These are phyloP conservation scores for Sphyrna mokarran DNA, from an alignment of 2,113 vertebrate genomes.

Conservation along the genomic window DNA sequence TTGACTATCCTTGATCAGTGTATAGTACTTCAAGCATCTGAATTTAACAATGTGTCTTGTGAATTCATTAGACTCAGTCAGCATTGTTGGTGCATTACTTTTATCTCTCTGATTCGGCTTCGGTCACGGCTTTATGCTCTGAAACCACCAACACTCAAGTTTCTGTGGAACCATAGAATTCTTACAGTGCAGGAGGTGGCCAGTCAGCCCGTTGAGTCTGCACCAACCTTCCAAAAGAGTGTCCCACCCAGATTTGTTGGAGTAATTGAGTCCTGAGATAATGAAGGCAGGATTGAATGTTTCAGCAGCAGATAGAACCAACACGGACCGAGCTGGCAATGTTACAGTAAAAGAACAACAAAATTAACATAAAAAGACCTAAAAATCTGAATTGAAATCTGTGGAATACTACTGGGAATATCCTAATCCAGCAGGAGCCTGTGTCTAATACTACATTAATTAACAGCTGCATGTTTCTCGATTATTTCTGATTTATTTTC, in stretches of 20 bases:
- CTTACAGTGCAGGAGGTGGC: no score
- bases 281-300: no score
- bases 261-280: no score
- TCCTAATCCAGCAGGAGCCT: neutral
- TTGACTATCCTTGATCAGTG: neutral
- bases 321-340: no score
- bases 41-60: conserved; percentile 42
- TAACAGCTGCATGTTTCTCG: neutral
- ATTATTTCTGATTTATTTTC: conserved; percentile 14
- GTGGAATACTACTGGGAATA: neutral
- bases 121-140: neutral
- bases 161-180: neutral
- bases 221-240: no score
- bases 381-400: conserved; percentile 22
- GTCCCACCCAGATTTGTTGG: no score
- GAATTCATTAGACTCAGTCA: conserved; percentile 41
- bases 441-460: neutral
- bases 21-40: conserved; percentile 41
- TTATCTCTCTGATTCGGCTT: conserved; percentile 41
- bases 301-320: no score
- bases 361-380: conserved; percentile 36
- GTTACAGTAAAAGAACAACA: conserved; percentile 24
- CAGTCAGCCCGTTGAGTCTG: no score
- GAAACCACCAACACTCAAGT: conserved; percentile 30
- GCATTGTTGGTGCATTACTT: conserved; percentile 40